Evolutionary conservation across 2,888 invertebrate genomes (phyloP).

Genomic region (Clusia tigrina): DNA sequence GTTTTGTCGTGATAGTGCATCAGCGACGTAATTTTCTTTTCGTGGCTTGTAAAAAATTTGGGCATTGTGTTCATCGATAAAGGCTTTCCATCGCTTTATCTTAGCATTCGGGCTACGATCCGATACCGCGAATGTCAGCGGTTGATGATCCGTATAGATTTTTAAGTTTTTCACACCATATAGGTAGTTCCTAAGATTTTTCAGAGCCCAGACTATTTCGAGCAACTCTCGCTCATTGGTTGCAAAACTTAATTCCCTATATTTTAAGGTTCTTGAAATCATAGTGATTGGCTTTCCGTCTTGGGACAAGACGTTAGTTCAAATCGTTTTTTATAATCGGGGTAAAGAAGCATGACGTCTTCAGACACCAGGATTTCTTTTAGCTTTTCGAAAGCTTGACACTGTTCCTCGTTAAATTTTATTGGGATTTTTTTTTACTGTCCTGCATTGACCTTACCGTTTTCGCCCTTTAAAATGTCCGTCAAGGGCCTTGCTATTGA

Average conservation of each 20-base stretch:
- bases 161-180: too few relatives aligned
- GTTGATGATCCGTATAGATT: too few relatives aligned
- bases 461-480: conserved; percentile 35
- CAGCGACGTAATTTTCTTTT: conserved; percentile 2
- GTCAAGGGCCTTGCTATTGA: conserved; percentile 35
- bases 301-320: too few relatives aligned
- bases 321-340: background rate
- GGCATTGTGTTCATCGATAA: background rate
- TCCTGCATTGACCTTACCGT: conserved; percentile 31
- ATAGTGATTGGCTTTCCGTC: too few relatives aligned
- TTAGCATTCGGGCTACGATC: background rate
- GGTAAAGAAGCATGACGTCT: conserved; percentile 3
- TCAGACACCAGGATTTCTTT: conserved; percentile 16
- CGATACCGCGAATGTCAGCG: too few relatives aligned
- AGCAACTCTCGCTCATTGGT: background rate
- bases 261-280: conserved; percentile 7
- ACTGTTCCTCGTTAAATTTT: conserved; percentile 24
- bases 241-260: background rate
- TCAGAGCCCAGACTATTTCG: conserved; percentile 1
- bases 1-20: too few relatives aligned
- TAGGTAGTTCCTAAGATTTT: background rate
- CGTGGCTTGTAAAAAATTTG: conserved; percentile 1
- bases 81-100: background rate
- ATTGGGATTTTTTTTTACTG: conserved; percentile 28
- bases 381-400: conserved; percentile 31